Evolutionary conservation across 2,113 vertebrate species (phyloP).

Genomic region (Carassius gibelio): DNA sequence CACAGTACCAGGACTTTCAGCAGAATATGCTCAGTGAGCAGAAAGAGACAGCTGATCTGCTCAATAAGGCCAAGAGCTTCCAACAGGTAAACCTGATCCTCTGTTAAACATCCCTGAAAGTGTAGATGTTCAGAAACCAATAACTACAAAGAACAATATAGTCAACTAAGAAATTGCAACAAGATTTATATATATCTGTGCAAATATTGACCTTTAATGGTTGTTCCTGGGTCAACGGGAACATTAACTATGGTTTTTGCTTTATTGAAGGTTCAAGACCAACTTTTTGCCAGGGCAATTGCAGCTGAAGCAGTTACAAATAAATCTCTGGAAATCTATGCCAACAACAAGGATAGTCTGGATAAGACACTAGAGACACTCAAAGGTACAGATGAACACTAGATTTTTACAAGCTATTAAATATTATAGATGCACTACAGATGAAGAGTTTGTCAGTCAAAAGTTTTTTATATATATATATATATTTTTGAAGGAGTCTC

Average conservation of each 20-base stretch:
- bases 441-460: not conserved
- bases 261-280: conserved; percentile 71
- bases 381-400: conserved; percentile 72
- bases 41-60: conserved; percentile 43
- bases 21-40: conserved; percentile 20
- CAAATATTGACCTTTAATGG: not conserved
- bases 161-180: not conserved
- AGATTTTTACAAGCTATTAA: not conserved
- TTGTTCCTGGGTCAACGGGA: not conserved
- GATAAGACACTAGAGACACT: conserved; percentile 82
- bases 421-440: not conserved
- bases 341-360: conserved; percentile 78
- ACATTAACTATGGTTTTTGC: not conserved
- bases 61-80: conserved; percentile 56
- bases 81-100: conserved; percentile 64
- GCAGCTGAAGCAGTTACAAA: conserved; percentile 77
- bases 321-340: conserved; percentile 78
- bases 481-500: not conserved
- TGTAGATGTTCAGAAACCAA: not conserved
- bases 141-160: not conserved
- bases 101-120: not conserved
- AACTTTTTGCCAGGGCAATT: conserved; percentile 80
- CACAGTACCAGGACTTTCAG: conserved; percentile 52
- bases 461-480: not conserved
- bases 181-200: not conserved